A percentile compares a stretch with the other conserved stretches of the same genome.
Evolutionary conservation across 2,888 invertebrate species (phyloP).

Genomic region (Acronicta alni): DNA sequence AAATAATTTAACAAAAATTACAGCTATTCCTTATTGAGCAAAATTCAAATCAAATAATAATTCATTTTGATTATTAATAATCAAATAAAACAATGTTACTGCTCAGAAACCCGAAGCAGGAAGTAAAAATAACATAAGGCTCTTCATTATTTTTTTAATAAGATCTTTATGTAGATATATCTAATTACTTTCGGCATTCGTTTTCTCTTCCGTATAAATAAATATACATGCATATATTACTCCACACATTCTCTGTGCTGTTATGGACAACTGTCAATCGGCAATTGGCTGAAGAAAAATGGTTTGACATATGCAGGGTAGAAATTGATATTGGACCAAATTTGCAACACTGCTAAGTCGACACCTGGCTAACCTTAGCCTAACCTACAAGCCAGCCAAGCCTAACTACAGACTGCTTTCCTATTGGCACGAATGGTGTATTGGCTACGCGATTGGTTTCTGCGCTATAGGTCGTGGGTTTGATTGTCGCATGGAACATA

Average conservation of each 20-base stretch:
- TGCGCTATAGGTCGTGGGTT: too few relatives aligned
- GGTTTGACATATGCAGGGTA: neutral
- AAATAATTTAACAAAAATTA: too few relatives aligned
- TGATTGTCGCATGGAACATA: too few relatives aligned
- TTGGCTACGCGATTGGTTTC: too few relatives aligned
- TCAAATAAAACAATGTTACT: too few relatives aligned
- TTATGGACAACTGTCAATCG: constrained; percentile 6
- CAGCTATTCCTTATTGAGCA: too few relatives aligned
- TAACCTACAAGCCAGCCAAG: too few relatives aligned
- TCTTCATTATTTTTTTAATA: neutral
- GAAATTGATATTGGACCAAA: neutral
- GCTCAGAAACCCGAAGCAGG: neutral
- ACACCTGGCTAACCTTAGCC: neutral
- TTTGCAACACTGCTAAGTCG: neutral
- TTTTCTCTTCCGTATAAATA: constrained; percentile 20
- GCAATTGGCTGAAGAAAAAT: neutral
- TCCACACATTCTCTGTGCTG: neutral
- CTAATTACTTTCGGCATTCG: constrained; percentile 5
- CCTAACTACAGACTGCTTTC: too few relatives aligned
- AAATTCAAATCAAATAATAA: too few relatives aligned
- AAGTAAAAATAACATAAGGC: neutral
- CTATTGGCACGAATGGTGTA: too few relatives aligned
- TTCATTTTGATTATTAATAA: too few relatives aligned
- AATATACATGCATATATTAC: constrained; percentile 1
- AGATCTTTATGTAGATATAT: constrained; percentile 7